Evolutionary conservation across 2,113 vertebrate species (phyloP), one percentile per base, ranked within the genome.

Genomic region (Gorsachius goisagi): DNA sequence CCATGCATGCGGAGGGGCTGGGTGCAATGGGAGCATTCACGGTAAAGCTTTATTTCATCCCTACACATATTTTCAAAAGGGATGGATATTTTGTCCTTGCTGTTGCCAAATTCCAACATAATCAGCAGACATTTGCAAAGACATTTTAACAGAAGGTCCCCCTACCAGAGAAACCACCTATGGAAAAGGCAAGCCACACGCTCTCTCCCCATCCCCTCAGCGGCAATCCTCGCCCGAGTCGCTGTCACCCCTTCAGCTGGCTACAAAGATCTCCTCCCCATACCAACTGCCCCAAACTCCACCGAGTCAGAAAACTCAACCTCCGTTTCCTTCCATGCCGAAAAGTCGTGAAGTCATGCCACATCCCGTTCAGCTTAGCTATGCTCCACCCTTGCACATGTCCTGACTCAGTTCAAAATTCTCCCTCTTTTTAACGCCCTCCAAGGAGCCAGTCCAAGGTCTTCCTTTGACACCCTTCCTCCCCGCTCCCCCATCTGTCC

Each of bases 351-450:
- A 93, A 92, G 83, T 84, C 78, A 53, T 45, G 44, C 69, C 49
- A 30, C 58, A 33, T 60, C 53, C 53, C 74, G 13, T 28, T 64
- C 49, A 78, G 47, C 44, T 71, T 37, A 39, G 32, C 73, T 49
- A 60, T 0, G 1, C 32, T 84, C 59, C 11, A 71, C 53, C 66
- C 41, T 53, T 45, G 17, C 50, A 77, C 1, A 0, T 63, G 64
- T 47, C 63, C 28, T 8, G 8, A 58, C 75, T 22, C 50, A 47
- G 37, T 76, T 90, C 66, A 92, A 82, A 89, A 90, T 81, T 56
- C n/a, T 69, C 76, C 63, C 55, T 64, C 60, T 79, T 94, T 77
- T 53, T n/a, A 89, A 88, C 58, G 58, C 73, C 53, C 47, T 83
- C 50, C 74, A 88, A 78, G 64, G 58, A 96, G 44, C 50, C 0